Conservation (phyloP, 2,797 vertebrate genomes). For the Aselliscus stoliczkanus region DNA sequence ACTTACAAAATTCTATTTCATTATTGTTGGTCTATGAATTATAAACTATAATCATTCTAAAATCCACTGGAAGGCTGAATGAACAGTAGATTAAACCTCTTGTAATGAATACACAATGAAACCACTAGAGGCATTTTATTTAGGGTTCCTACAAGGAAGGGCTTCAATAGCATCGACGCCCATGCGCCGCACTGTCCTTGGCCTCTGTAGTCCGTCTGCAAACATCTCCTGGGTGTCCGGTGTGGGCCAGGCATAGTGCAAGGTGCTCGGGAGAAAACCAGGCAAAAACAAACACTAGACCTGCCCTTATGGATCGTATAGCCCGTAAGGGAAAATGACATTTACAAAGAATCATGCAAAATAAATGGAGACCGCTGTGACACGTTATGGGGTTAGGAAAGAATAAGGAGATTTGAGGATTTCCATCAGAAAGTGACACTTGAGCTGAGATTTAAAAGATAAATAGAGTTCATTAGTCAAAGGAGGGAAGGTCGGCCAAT, state of each 20-base stretch:
- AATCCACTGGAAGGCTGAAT: neutral
- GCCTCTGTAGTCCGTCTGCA: neutral
- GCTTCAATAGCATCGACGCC: neutral
- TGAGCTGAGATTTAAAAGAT: neutral
- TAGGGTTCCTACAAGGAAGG: neutral
- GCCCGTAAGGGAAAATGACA: neutral
- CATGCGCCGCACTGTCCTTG: neutral
- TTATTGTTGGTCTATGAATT: neutral
- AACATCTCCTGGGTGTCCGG: fast-evolving
- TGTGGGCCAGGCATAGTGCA: neutral
- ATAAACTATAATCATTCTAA: neutral
- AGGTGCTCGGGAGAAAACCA: neutral
- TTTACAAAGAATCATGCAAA: neutral
- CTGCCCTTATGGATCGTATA: neutral
- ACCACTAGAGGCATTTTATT: neutral
- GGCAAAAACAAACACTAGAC: neutral
- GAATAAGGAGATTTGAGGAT: neutral
- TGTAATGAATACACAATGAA: neutral
- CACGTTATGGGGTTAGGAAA: neutral
- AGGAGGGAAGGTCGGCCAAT: neutral
- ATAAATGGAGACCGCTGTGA: neutral
- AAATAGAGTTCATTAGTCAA: neutral
- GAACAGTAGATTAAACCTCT: neutral
- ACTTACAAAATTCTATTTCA: neutral
- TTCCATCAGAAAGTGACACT: neutral